A percentile compares a stretch with the other conserved stretches of the same genome.
Conservation (phyloP, 2,113 vertebrate genomes). For the Xyrauchen texanus region DNA sequence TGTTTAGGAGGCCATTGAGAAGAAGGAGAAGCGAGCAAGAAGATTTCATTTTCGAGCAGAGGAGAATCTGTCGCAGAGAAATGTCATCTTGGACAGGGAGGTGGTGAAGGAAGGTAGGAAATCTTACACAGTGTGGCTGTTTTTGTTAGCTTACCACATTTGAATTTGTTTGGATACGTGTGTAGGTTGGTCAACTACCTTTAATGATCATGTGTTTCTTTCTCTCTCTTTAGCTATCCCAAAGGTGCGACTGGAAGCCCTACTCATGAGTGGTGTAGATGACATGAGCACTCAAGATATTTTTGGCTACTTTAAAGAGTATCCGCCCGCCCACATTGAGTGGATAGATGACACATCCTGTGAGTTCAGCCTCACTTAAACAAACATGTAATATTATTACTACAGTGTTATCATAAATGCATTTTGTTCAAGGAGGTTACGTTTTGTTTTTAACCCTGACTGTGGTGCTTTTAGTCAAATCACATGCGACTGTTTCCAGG, state of each 20-base stretch:
- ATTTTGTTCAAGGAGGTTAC: too few relatives aligned
- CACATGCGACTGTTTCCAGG: conserved; percentile 71
- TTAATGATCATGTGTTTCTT: background rate
- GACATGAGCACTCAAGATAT: conserved; percentile 97
- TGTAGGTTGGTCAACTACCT: background rate
- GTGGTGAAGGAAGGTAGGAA: conserved; percentile 88
- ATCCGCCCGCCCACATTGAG: conserved; percentile 96
- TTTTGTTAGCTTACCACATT: too few relatives aligned
- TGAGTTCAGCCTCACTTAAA: conserved; percentile 70
- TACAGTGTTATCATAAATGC: too few relatives aligned
- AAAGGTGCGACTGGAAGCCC: conserved; percentile 86
- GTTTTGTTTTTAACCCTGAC: background rate
- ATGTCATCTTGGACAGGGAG: conserved; percentile 87
- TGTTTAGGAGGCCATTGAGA: conserved; percentile 91
- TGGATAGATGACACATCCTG: conserved; percentile 96
- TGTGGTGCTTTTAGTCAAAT: conserved; percentile 12
- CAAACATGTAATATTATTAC: background rate
- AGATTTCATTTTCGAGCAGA: conserved; percentile 92
- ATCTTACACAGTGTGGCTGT: too few relatives aligned
- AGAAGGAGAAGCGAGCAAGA: conserved; percentile 92
- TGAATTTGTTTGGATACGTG: too few relatives aligned
- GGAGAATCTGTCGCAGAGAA: conserved; percentile 80
- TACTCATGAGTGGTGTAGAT: conserved; percentile 89
- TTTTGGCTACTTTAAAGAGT: conserved; percentile 93
- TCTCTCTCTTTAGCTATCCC: conserved; percentile 79